Base-by-base conservation (phyloP, 2,888 invertebrate genomes). In the Heteromyza rotundicornis region DNA sequence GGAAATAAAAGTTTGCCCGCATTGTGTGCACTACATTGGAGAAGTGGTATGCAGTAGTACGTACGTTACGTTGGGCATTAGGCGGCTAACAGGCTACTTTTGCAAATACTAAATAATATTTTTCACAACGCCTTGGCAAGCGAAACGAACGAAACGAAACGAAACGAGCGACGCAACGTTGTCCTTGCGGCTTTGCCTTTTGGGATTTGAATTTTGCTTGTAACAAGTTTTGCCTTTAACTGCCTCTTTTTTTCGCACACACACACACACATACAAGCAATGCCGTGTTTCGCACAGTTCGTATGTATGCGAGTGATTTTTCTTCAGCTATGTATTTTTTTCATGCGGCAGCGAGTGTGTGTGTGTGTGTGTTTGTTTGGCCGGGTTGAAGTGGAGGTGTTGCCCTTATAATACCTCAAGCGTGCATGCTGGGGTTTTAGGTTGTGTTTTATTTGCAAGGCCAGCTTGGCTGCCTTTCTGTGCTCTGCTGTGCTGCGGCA, bases 131-230 rank as follows among this genome's bases (percentile, higher is more conserved):
- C 27, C 7, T 27, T 7, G 27, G 27, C 10, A 27, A 5, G 27
- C 27, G 7, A 27, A 5, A 27, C 27, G 10, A 5, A 27, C 27
- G 27, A 5, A 27, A 27, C 5, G 27, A 10, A 27, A 5, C 5
- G 5, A 27, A 7, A 27, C 27, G 27, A 27, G 27, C 10, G n/a
- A 27, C 27, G 10, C 27, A 27, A n/a, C n/a, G n/a, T 7, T 27
- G 27, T 27, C 40, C 40, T 8, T 14, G 40, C n/a, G 40, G 40
- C 17, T 22, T 23, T 19, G 56, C 61, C 65, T 55, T 66, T 56
- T 64, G 66, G 64, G 66, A 65, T 62, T 66, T 66, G 59, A 64
- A 62, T 64, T 65, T 62, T 63, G 57, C 57, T 47, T 47, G 32
- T 59, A 54, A 54, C 23, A 53, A 54, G 59, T 40, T 59, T 32